These are phyloP conservation scores for Euzetes globulus DNA, from an alignment of 2,888 invertebrate genomes.

Conservation along the genomic window DNA sequence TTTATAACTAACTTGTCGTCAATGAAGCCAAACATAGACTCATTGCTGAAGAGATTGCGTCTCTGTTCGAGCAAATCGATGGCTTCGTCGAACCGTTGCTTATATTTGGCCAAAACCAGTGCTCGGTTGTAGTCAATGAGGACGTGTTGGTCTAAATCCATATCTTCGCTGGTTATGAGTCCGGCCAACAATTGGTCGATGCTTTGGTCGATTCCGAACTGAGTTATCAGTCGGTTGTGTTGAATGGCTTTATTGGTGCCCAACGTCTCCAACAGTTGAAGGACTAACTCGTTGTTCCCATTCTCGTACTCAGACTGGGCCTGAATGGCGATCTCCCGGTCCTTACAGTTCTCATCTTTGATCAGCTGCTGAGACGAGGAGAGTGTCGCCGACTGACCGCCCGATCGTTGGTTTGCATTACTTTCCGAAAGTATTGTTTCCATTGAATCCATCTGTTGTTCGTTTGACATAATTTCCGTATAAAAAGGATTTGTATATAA, in stretches of 20 bases:
- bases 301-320: constrained; percentile 28
- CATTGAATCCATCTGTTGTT: neutral
- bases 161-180: constrained; percentile 18
- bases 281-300: neutral
- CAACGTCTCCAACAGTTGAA: constrained; percentile 19
- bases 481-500: neutral
- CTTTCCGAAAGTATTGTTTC: neutral
- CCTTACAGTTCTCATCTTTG: constrained; percentile 17
- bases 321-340: constrained; percentile 25
- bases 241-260: constrained; percentile 16
- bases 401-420: neutral
- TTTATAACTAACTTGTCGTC: constrained; percentile 14
- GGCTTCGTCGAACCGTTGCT: constrained; percentile 12
- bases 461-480: neutral
- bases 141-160: constrained; percentile 28
- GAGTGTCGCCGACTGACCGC: neutral
- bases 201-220: constrained; percentile 25
- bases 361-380: neutral
- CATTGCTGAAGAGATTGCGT: constrained; percentile 3
- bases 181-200: neutral
- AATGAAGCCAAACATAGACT: constrained; percentile 4
- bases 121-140: constrained; percentile 29
- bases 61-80: constrained; percentile 31
- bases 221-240: constrained; percentile 29
- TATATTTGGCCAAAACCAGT: constrained; percentile 29